Percentiles rank a stretch among this genome's conserved stretches.
These are phyloP conservation scores for Drosophila saltans DNA, from an alignment of 1,140 invertebrate genomes.

Conservation along the genomic window DNA sequence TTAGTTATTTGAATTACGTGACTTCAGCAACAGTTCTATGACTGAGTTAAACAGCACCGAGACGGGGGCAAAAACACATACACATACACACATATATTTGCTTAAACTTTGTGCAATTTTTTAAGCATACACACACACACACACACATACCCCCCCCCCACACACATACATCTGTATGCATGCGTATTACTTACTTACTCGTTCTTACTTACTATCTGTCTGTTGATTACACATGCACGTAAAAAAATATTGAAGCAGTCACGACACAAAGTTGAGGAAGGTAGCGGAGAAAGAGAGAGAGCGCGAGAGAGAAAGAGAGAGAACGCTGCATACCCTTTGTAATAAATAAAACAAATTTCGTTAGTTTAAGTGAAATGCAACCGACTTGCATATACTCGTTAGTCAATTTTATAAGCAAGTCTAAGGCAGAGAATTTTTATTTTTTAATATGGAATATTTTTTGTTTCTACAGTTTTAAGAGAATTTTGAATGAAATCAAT, in stretches of 20 bases:
- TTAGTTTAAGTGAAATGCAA: not conserved
- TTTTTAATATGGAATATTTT: too few species aligned
- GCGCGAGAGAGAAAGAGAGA: not conserved
- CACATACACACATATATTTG: conserved; percentile 24
- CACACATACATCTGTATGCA: conserved; percentile 27
- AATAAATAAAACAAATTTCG: conserved; percentile 1
- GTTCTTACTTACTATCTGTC: conserved; percentile 61
- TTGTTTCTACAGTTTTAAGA: too few species aligned
- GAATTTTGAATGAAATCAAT: too few species aligned
- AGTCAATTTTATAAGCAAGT: not conserved
- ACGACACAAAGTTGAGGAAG: conserved; percentile 22
- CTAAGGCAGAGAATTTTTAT: too few species aligned
- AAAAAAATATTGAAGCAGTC: conserved; percentile 56
- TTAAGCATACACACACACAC: conserved; percentile 50
- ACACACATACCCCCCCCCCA: conserved; percentile 39
- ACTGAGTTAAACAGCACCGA: conserved; percentile 60
- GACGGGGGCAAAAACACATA: conserved; percentile 30
- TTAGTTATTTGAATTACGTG: conserved; percentile 82
- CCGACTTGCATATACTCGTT: not conserved
- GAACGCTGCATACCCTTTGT: not conserved
- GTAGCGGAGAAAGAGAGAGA: conserved; percentile 1
- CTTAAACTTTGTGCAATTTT: conserved; percentile 61
- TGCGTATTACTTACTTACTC: conserved; percentile 65
- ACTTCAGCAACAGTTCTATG: conserved; percentile 78
- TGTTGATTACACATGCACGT: conserved; percentile 77